Conservation (phyloP, 2,113 vertebrate genomes). For the Onychostoma macrolepis region DNA sequence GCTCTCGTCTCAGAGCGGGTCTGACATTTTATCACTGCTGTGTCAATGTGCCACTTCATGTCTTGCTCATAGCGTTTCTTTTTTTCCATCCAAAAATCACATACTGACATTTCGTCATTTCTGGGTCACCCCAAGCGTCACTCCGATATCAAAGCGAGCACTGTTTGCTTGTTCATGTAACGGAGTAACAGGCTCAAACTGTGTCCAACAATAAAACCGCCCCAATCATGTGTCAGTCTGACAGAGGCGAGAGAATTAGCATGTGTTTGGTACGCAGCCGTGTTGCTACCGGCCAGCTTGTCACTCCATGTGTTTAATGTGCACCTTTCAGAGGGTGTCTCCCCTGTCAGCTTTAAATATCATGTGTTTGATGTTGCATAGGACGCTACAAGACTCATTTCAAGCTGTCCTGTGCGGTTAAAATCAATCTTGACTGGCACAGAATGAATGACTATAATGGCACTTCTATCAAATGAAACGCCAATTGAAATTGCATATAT, state of each 20-base stretch:
- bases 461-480: background rate
- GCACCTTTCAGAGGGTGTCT: background rate
- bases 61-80: background rate
- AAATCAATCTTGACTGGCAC: background rate
- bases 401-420: slow-evolving; percentile 12
- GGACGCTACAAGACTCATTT: background rate
- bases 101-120: slow-evolving; percentile 34
- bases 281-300: background rate
- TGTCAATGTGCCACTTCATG: slow-evolving; percentile 29
- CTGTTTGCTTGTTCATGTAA: background rate
- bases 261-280: background rate
- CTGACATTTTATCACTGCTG: slow-evolving; percentile 18
- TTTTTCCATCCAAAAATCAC: background rate
- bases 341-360: slow-evolving; percentile 11
- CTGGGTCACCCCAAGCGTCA: slow-evolving; percentile 17
- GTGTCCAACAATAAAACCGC: slow-evolving; percentile 1
- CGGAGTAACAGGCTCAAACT: background rate
- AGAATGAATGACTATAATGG: slow-evolving; percentile 5
- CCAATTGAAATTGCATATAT: background rate
- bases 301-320: background rate
- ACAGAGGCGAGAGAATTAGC: background rate
- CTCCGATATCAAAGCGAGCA: slow-evolving; percentile 8
- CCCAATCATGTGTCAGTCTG: slow-evolving; percentile 10
- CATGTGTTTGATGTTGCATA: background rate
- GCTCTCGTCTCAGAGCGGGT: background rate